A percentile compares a stretch with the other conserved stretches of the same genome.
Evolutionary conservation across 1,140 invertebrate genomes (phyloP).

Genomic region (Lineus longissimus): DNA sequence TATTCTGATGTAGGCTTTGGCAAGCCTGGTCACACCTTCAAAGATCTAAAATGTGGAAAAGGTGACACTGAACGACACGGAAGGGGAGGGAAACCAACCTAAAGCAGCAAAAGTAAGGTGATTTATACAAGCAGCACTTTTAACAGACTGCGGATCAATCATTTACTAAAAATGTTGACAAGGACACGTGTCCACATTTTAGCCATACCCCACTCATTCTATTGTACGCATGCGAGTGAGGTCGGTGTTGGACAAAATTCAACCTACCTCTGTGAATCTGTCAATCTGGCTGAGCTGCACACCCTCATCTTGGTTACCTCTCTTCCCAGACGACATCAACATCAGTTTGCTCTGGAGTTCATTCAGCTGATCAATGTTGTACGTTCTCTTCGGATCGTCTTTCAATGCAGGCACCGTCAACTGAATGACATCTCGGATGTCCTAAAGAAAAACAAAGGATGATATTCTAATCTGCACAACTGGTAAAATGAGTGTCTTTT

Average conservation of each 20-base stretch:
- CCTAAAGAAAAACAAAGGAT: constrained; percentile 4
- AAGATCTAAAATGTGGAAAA: constrained; percentile 30
- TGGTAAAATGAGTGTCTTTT: no score
- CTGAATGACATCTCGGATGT: constrained; percentile 16
- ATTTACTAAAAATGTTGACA: no score
- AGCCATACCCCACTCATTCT: no score
- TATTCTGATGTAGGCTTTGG: constrained; percentile 35
- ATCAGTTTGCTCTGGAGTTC: constrained; percentile 47
- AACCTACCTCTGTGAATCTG: constrained; percentile 33
- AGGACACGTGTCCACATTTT: no score
- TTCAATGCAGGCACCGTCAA: constrained; percentile 21
- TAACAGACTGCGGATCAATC: no score
- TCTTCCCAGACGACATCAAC: constrained; percentile 44
- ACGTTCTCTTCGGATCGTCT: constrained; percentile 13
- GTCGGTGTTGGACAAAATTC: no score
- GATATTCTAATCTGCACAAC: neutral
- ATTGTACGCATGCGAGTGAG: no score
- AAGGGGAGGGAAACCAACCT: no score
- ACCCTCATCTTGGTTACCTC: constrained; percentile 33
- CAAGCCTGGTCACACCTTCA: constrained; percentile 35
- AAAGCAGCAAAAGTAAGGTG: no score
- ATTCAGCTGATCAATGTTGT: constrained; percentile 32
- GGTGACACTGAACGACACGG: neutral
- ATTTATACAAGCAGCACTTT: no score
- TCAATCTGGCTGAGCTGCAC: constrained; percentile 19